A percentile compares a stretch with the other conserved stretches of the same genome.
Evolutionary conservation across 2,888 invertebrate species (phyloP).

Genomic region (Nemurella pictetii): DNA sequence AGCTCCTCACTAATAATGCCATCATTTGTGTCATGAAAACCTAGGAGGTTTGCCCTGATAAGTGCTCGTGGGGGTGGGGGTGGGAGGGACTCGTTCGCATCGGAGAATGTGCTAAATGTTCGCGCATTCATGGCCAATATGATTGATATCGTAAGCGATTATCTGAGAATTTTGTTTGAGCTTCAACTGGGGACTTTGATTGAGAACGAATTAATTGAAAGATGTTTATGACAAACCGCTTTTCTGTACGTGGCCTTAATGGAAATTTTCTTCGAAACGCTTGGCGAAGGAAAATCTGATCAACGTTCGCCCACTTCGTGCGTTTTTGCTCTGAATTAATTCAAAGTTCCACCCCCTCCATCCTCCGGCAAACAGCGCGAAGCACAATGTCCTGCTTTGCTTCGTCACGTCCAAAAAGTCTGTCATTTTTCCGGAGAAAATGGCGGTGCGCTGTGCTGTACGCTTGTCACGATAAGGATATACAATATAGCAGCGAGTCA

Average conservation of each 20-base stretch:
- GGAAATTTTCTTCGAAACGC: too few species aligned
- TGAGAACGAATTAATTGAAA: too few species aligned
- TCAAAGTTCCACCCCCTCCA: background rate
- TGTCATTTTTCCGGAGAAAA: background rate
- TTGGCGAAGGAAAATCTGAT: background rate
- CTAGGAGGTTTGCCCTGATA: background rate
- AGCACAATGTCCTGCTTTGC: background rate
- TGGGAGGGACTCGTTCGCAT: too few species aligned
- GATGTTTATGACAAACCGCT: too few species aligned
- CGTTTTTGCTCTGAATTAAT: background rate
- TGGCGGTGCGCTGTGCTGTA: background rate
- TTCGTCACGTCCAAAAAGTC: background rate
- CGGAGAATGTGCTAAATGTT: background rate
- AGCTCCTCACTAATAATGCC: background rate
- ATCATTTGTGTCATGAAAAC: constrained; percentile 10
- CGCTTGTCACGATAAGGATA: background rate
- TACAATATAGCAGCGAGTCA: background rate
- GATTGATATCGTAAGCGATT: background rate
- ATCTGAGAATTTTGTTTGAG: background rate
- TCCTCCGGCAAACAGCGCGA: background rate
- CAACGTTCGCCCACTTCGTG: background rate
- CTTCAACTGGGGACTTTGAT: too few species aligned
- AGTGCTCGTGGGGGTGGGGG: background rate
- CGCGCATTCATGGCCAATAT: background rate
- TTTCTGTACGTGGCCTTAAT: too few species aligned